Base-by-base conservation (phyloP, 2,113 vertebrate species). In the Seriola rivoliana region DNA sequence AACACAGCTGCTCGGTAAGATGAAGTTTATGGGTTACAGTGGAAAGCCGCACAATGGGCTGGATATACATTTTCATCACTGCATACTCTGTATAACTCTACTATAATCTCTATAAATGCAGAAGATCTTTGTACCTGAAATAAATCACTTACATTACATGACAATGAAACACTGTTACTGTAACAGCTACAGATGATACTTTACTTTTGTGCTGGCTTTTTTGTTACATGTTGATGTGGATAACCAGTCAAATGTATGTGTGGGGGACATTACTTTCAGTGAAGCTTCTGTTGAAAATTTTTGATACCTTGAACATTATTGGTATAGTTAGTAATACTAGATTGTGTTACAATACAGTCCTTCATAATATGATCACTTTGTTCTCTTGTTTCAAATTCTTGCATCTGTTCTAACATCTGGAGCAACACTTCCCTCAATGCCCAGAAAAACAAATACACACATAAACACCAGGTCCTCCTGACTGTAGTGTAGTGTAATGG, bases 1-100 rank as follows among this genome's bases (percentile, higher is more conserved):
- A 91, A 91, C 84, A 88, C 84, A 84, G 81, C 80, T 84, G 86
- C 79, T 74, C 1, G 0, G 16, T 64, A 13, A 74, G 25, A 67
- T 50, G 38, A 66, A 44, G 48, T 60, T 71, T 76, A 34, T 76
- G 63, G 46, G 65, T 14, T 59, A 58, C 12, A 69, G 13, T 54
- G 69, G 21, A 71, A 82, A 71, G 60, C 34, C 42, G 59, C 48
- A 21, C 34, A 34, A 80, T 46, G 73, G 65, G 38, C 60, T 78
- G 8, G 29, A 25, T n/a, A 13, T 50, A 70, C 12, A 13, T 58
- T 70, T 48, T 38, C 16, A 29, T 46, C 5, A 21, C 50, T 23
- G 25, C 9, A 65, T 10, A 25, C 42, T 2, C 8, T 1, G 12
- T 55, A 29, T 29, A 29, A 29, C 29, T 29, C 29, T 29, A 29